Percentiles rank a stretch among this genome's conserved stretches.
Evolutionary conservation across 37 sponge, comb jelly and placozoan species (phyloP).

Genomic region (Lycopodina hypogea): DNA sequence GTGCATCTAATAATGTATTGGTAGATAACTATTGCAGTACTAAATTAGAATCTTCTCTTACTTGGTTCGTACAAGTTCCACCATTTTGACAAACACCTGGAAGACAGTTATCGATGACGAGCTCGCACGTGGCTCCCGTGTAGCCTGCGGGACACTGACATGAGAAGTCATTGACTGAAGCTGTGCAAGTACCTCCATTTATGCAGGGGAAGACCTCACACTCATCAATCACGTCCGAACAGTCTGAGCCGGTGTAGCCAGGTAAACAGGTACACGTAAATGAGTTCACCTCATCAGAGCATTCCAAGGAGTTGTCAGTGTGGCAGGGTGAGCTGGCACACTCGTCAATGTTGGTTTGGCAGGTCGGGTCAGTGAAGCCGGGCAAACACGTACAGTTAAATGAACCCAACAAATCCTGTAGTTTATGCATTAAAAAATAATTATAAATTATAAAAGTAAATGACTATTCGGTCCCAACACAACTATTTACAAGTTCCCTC

Average conservation of each 20-base stretch:
- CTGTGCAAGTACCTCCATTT: background rate
- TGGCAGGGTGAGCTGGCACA: slow-evolving; percentile 22
- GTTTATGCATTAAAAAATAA: too few species aligned
- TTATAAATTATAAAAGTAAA: too few species aligned
- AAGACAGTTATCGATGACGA: slow-evolving; percentile 19
- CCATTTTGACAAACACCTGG: slow-evolving; percentile 37
- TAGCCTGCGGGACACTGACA: slow-evolving; percentile 39
- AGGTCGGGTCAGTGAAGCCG: slow-evolving; percentile 4
- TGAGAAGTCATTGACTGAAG: background rate
- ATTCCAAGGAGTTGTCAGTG: slow-evolving; percentile 4
- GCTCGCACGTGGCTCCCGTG: slow-evolving; percentile 21
- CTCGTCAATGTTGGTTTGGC: slow-evolving; percentile 14
- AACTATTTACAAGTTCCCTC: too few species aligned
- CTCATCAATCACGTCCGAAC: slow-evolving; percentile 17
- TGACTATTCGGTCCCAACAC: too few species aligned
- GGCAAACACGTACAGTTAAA: slow-evolving; percentile 5
- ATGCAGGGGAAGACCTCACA: slow-evolving; percentile 4
- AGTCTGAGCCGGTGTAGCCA: slow-evolving; percentile 28
- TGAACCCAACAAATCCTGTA: too few species aligned
- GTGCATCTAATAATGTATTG: too few species aligned
- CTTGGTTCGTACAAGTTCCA: slow-evolving; percentile 35
- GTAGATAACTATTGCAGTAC: too few species aligned
- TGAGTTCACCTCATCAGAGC: background rate
- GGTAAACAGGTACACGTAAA: slow-evolving; percentile 26
- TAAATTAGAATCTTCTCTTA: background rate